Base-by-base conservation (phyloP, 2,888 invertebrate genomes). In the Synanthedon tipuliformis region DNA sequence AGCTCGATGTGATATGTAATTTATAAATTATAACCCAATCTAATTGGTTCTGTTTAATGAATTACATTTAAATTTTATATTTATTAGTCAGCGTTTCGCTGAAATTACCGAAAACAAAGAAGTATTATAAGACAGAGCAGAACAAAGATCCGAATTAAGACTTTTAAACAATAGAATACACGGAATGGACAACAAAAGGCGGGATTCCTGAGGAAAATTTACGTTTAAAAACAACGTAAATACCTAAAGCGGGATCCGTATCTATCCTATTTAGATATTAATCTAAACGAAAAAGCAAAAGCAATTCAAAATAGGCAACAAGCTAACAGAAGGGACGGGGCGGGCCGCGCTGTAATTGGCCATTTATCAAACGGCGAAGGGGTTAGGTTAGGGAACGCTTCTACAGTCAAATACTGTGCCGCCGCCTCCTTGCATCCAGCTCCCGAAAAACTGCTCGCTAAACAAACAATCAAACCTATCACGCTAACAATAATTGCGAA, bases 241-340 rank as follows among this genome's bases (percentile, higher is more conserved):
- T 87, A 84, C 83, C 81, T 81, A 81, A 34, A 81, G 74, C 81
- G 75, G 83, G 82, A 82, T 81, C 81, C 80, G 82, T 85, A 87
- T 87, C 87, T 86, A 86, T 87, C 87, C 87, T 87, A 87, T 87
- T 87, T 87, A 87, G 87, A 87, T 87, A 87, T 87, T 87, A 87
- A 87, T 87, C 87, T 87, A 81, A 85, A 85, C 86, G 87, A 87
- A 87, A 87, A 85, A 87, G 86, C 86, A 85, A 84, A 81, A 82
- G 86, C 86, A 84, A 86, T 87, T 85, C 87, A 84, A 83, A 87
- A 86, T 86, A 85, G 87, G 86, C 86, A 84, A 87, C 86, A 86
- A 87, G 86, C 86, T 85, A 86, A 82, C 85, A 84, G 83, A 81
- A 82, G 85, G 85, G 85, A 80, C 81, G 81, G 74, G 76, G 76